phyloP scores from a whole-genome alignment of 1,140 invertebrate genomes.

The Drosophila kurseongensis region DNA sequence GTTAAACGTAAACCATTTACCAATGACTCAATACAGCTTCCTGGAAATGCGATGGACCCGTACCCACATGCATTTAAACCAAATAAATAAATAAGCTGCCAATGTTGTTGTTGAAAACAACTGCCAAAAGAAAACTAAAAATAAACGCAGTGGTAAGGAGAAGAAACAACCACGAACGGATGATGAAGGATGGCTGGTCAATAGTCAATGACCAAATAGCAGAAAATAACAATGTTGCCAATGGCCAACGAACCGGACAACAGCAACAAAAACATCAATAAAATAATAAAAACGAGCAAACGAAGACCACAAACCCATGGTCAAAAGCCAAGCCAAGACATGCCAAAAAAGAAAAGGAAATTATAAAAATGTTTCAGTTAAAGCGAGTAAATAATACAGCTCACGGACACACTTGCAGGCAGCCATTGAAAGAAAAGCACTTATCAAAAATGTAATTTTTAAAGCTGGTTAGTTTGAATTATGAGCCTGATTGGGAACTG shows the following conservation, averaged over 20 bases:
- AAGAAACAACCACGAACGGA: neutral
- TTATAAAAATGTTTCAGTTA: conserved; percentile 78
- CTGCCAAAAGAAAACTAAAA: conserved; percentile 43
- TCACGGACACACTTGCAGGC: conserved; percentile 8
- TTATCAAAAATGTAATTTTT: neutral
- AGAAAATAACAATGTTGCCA: conserved; percentile 82
- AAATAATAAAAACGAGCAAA: conserved; percentile 43
- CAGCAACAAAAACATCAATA: conserved; percentile 58
- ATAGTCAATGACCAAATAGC: conserved; percentile 79
- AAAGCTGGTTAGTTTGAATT: neutral
- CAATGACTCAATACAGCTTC: conserved; percentile 80
- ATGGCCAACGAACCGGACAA: conserved; percentile 78
- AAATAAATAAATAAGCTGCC: conserved; percentile 79
- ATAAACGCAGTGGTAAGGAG: conserved; percentile 12
- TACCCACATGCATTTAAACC: conserved; percentile 73
- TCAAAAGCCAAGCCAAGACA: conserved; percentile 39
- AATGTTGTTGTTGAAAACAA: conserved; percentile 40
- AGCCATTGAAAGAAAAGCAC: conserved; percentile 1
- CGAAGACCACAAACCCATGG: conserved; percentile 41
- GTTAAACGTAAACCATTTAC: conserved; percentile 82
- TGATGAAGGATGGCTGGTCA: conserved; percentile 53
- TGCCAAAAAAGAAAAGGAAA: conserved; percentile 48
- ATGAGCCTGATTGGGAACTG: neutral
- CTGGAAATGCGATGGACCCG: conserved; percentile 45
- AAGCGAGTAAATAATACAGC: conserved; percentile 70